Evolutionary conservation across 2,888 invertebrate genomes (phyloP), one percentile per base, ranked within the genome.

Genomic region (Seira ritae): DNA sequence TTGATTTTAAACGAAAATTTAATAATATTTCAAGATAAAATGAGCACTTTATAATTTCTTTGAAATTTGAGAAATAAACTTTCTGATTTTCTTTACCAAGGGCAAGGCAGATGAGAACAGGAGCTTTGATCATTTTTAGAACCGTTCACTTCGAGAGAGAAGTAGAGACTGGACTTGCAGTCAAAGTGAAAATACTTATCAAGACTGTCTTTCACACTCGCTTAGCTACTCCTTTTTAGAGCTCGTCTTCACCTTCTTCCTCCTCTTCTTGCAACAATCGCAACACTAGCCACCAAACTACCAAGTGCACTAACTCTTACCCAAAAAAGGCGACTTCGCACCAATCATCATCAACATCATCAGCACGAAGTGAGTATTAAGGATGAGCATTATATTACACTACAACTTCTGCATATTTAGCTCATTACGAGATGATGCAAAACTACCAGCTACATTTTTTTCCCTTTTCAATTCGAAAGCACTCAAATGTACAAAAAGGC

Each of bases 71-170:
- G 42, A 65, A 73, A 20, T 4, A 62, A 12, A 66, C 31, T 67
- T 31, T 67, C 42, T 42, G 42, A 42, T 1, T 42, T 46, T 66
- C 42, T 76, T 82, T 82, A 82, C 82, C 77, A 37, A 82, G 82
- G 82, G 82, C 82, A 50, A 82, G 67, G 71, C 50, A 77, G 73
- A 82, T 24, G 23, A 81, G 12, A 65, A 77, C 24, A 20, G 82
- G 82, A 82, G 82, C 82, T 82, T 62, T 82, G 46, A 82, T 77
- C 82, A 82, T 82, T 72, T 71, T 77, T 82, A 55, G 82, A 82
- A 82, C 82, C 69, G 82, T 82, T 82, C 82, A 82, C 77, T 19
- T 82, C 82, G 69, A 82, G 62, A 24, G 77, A 77, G 82, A 82
- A 73, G 55, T 77, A 69, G 77, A 68, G 66, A 82, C 82, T 82